phyloP scores from a whole-genome alignment of 1,140 invertebrate genomes.

The Apis dorsata region DNA sequence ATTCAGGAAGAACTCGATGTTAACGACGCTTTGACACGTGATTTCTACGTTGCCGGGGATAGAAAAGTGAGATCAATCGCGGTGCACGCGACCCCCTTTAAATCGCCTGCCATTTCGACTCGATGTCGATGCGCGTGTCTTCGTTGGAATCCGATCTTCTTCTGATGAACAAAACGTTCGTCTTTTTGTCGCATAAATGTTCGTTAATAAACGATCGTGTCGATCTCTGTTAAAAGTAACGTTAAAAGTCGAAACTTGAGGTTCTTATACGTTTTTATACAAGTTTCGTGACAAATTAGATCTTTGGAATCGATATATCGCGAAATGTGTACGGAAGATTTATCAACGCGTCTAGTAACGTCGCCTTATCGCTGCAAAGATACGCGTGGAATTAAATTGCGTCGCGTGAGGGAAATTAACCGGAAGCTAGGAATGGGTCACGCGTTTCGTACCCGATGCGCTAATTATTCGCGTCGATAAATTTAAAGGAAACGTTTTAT shows the following conservation, averaged over 20 bases:
- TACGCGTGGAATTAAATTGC: slow-evolving; percentile 34
- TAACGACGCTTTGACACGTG: slow-evolving; percentile 31
- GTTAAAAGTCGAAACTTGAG: no score
- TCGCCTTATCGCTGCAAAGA: neutral
- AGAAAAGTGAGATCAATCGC: neutral
- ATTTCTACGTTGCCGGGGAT: neutral
- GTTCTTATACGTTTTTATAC: no score
- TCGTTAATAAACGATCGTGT: no score
- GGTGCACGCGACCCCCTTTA: slow-evolving; percentile 18
- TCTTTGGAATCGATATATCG: neutral
- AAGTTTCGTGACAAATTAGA: neutral
- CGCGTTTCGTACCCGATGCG: neutral
- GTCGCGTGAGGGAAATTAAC: slow-evolving; percentile 22
- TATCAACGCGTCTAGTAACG: neutral
- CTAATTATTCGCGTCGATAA: slow-evolving; percentile 33
- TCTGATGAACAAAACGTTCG: no score
- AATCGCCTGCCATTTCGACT: neutral
- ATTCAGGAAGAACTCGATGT: slow-evolving; percentile 8
- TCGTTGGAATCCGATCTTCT: no score
- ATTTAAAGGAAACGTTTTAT: neutral
- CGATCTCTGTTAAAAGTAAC: no score
- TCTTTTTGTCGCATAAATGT: no score
- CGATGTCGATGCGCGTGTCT: neutral
- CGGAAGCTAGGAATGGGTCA: slow-evolving; percentile 28
- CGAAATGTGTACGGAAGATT: neutral